A percentile compares a stretch with the other conserved stretches of the same genome.
Conservation (phyloP, 2,888 invertebrate genomes). For the Drosophila hamatofila region DNA sequence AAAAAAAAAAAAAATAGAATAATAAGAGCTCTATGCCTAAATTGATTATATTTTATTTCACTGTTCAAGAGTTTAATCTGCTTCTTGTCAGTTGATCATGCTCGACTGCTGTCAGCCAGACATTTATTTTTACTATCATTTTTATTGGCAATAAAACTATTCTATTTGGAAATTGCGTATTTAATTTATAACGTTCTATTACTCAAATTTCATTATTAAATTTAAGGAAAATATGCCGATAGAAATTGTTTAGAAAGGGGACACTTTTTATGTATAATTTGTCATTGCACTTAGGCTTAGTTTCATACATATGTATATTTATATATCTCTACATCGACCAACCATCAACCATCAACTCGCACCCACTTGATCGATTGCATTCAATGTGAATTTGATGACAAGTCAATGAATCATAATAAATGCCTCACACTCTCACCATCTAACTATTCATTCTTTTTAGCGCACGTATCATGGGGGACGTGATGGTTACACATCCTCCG, state of each 20-base stretch:
- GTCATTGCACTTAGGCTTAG: not conserved
- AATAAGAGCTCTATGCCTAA: too few relatives aligned
- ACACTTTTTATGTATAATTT: too few relatives aligned
- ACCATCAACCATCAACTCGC: not conserved
- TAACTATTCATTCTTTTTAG: conserved; percentile 26
- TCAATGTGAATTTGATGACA: conserved; percentile 51
- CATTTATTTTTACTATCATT: not conserved
- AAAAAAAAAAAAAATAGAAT: too few relatives aligned
- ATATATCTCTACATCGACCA: conserved; percentile 49
- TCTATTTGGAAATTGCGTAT: not conserved
- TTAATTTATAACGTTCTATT: not conserved
- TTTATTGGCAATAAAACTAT: conserved; percentile 5
- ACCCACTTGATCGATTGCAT: conserved; percentile 32
- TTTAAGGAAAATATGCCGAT: not conserved
- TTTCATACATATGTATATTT: not conserved
- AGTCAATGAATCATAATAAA: conserved; percentile 37
- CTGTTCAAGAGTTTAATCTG: not conserved
- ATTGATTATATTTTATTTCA: not conserved
- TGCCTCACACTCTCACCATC: not conserved
- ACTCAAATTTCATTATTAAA: not conserved
- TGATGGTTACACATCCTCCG: conserved; percentile 19
- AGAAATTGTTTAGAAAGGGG: too few relatives aligned
- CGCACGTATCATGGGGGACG: conserved; percentile 16
- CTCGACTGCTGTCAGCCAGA: not conserved
- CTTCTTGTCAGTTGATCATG: not conserved